Evolutionary conservation across 2,888 invertebrate species (phyloP).

Genomic region (Agrotis exclamationis): DNA sequence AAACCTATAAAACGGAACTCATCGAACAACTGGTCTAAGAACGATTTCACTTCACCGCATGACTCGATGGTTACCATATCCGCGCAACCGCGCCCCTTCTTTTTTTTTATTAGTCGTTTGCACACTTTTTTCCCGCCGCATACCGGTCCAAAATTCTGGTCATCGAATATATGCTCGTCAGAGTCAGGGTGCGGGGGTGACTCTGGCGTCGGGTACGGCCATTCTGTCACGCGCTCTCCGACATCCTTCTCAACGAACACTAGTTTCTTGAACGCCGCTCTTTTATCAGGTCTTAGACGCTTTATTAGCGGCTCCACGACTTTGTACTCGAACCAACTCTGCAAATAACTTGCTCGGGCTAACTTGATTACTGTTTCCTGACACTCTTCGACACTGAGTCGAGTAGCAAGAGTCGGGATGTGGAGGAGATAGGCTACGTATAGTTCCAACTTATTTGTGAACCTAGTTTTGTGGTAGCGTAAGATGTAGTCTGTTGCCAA

Average conservation of each 20-base stretch:
- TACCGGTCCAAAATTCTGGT: constrained; percentile 22
- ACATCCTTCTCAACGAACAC: constrained; percentile 75
- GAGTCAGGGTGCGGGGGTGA: neutral
- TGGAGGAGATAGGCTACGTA: constrained; percentile 74
- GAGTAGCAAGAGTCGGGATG: constrained; percentile 71
- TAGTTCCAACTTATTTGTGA: constrained; percentile 74
- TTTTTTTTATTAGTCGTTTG: constrained; percentile 16
- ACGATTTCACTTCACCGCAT: constrained; percentile 49
- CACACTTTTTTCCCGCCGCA: accelerated
- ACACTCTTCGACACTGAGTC: constrained; percentile 72
- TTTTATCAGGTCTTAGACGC: constrained; percentile 67
- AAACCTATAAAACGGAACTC: constrained; percentile 78
- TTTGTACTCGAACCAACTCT: constrained; percentile 73
- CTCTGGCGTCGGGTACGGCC: constrained; percentile 70
- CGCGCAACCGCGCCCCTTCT: neutral
- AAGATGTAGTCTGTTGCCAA: constrained; percentile 73
- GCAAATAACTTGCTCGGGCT: constrained; percentile 74
- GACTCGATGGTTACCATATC: neutral
- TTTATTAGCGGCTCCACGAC: constrained; percentile 77
- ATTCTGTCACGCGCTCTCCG: constrained; percentile 66
- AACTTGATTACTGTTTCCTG: constrained; percentile 72
- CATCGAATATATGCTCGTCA: constrained; percentile 58
- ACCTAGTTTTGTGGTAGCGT: constrained; percentile 71
- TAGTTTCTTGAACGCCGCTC: constrained; percentile 72
- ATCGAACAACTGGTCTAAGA: constrained; percentile 77